Percentiles rank a stretch among this genome's conserved stretches.
These are phyloP conservation scores for Glossophaga mutica DNA, from an alignment of 2,797 vertebrate species.

Conservation along the genomic window DNA sequence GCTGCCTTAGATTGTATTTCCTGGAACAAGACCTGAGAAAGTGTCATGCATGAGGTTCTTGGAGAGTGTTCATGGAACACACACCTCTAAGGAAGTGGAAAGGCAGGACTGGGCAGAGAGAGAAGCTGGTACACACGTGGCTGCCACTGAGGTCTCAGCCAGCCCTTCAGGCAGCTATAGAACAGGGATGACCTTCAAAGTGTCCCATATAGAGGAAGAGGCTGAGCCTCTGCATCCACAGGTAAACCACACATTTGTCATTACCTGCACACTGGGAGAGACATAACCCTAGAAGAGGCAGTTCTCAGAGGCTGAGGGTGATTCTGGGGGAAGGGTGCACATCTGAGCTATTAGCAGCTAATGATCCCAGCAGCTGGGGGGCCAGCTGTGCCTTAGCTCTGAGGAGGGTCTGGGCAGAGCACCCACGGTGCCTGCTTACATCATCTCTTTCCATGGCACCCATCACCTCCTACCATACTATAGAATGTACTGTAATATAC, in stretches of 20 bases:
- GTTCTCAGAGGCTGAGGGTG: background rate
- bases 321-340: background rate
- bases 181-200: background rate
- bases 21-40: background rate
- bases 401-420: background rate
- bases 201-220: background rate
- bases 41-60: background rate
- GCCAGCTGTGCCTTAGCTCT: too few relatives aligned
- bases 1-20: background rate
- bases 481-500: background rate
- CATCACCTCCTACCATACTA: background rate
- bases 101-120: background rate
- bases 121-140: background rate
- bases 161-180: background rate
- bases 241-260: background rate
- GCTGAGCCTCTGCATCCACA: too few relatives aligned
- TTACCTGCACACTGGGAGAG: background rate
- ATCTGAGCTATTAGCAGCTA: background rate
- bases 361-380: background rate
- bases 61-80: background rate
- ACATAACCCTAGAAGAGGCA: background rate
- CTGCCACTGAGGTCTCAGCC: background rate
- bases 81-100: background rate
- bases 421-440: background rate
- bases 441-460: background rate